These are phyloP conservation scores for Zaprionus taronus DNA, from an alignment of 1,140 invertebrate species.

Conservation along the genomic window DNA sequence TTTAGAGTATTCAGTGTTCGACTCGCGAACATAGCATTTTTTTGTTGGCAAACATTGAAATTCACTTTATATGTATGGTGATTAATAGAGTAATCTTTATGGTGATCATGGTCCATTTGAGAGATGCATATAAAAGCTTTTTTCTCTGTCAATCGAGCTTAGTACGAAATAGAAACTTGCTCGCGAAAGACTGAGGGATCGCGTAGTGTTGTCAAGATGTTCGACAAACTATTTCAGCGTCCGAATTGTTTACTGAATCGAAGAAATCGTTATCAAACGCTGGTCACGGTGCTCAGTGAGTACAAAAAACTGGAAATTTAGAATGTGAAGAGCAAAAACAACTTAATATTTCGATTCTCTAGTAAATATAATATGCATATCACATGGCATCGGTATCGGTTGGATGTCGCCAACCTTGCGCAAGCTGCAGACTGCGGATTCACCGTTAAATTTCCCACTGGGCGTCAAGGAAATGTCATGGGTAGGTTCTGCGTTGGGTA, in stretches of 20 bases:
- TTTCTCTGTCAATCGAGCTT: neutral
- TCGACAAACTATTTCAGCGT: slow-evolving; percentile 33
- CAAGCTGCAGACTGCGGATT: slow-evolving; percentile 51
- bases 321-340: neutral
- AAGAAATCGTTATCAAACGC: slow-evolving; percentile 67
- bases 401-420: slow-evolving; percentile 69
- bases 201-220: slow-evolving; percentile 42
- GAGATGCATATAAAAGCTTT: slow-evolving; percentile 11
- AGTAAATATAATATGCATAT: slow-evolving; percentile 68
- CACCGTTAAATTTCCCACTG: slow-evolving; percentile 47
- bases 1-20: neutral
- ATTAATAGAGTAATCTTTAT: slow-evolving; percentile 27
- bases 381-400: slow-evolving; percentile 69
- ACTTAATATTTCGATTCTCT: neutral
- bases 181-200: neutral
- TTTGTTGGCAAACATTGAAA: neutral
- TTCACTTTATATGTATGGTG: neutral
- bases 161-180: slow-evolving; percentile 18
- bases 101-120: neutral
- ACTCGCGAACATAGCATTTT: neutral
- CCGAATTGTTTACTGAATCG: slow-evolving; percentile 65
- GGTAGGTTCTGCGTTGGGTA: slow-evolving; percentile 65
- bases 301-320: neutral
- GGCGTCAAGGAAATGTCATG: slow-evolving; percentile 60
- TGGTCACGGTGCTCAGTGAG: slow-evolving; percentile 63